These are phyloP conservation scores for Labeo rohita DNA, from an alignment of 2,113 vertebrate genomes.

Conservation along the genomic window DNA sequence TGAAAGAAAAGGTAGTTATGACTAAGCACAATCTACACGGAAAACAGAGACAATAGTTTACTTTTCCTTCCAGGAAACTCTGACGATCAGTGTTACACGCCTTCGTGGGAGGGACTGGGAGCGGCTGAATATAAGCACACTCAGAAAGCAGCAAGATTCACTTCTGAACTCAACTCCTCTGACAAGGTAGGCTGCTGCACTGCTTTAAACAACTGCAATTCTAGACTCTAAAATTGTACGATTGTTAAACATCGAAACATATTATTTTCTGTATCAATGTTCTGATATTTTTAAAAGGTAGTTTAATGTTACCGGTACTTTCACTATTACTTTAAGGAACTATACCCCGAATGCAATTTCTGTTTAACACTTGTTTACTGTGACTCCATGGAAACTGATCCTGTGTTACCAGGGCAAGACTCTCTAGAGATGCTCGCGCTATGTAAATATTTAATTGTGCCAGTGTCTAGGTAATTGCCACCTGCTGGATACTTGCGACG, in stretches of 20 bases:
- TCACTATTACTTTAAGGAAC: neutral
- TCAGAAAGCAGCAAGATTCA: no score
- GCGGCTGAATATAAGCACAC: constrained; percentile 11
- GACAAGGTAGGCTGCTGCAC: constrained; percentile 23
- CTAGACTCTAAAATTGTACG: no score
- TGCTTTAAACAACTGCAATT: neutral
- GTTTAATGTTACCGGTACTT: neutral
- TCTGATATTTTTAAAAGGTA: neutral
- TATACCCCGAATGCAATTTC: neutral
- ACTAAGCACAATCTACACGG: constrained; percentile 6
- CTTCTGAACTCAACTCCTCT: neutral
- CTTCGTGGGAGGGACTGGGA: constrained; percentile 2
- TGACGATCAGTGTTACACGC: neutral
- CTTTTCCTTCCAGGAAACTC: constrained; percentile 16
- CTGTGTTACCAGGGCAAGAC: neutral
- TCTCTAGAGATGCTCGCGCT: neutral
- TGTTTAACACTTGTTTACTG: neutral
- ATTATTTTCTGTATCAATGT: neutral
- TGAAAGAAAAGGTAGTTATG: neutral
- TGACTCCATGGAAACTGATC: constrained; percentile 8
- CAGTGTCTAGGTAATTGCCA: neutral
- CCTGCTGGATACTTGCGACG: neutral
- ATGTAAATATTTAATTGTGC: constrained; percentile 26
- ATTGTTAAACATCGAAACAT: neutral
- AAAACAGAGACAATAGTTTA: neutral